Conservation (phyloP, 1,140 invertebrate genomes). For the Acyrthosiphon pisum region DNA sequence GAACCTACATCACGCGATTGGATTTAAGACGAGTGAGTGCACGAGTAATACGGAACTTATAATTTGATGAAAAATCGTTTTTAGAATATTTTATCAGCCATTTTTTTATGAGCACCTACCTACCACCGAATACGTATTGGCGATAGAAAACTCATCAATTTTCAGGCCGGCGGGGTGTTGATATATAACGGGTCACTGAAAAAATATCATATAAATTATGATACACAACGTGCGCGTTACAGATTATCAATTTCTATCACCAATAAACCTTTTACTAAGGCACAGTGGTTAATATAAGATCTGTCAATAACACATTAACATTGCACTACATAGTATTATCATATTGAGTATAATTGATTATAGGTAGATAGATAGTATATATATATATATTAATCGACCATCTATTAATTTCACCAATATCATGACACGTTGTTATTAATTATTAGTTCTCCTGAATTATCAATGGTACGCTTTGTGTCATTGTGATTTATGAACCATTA, state of each 20-base stretch:
- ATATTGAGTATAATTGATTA: background rate
- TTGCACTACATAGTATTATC: background rate
- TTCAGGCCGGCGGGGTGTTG: too few species aligned
- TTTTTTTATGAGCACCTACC: background rate
- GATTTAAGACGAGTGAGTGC: background rate
- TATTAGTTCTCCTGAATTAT: background rate
- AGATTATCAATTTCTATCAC: too few species aligned
- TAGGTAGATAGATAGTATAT: background rate
- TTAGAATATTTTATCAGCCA: background rate
- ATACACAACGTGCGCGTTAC: too few species aligned
- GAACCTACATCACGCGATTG: background rate
- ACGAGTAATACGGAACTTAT: background rate
- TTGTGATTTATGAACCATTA: background rate
- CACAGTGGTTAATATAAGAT: too few species aligned
- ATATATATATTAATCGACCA: background rate
- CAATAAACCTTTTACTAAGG: too few species aligned
- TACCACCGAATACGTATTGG: too few species aligned
- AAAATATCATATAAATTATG: too few species aligned
- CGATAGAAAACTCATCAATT: too few species aligned
- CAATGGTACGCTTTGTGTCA: background rate
- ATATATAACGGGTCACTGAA: too few species aligned
- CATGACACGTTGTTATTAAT: background rate
- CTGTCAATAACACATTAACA: background rate
- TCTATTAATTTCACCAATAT: background rate
- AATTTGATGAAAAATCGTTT: slow-evolving; percentile 1